phyloP scores from a whole-genome alignment of 2,888 invertebrate species.

The Platerodrilus igneus region DNA sequence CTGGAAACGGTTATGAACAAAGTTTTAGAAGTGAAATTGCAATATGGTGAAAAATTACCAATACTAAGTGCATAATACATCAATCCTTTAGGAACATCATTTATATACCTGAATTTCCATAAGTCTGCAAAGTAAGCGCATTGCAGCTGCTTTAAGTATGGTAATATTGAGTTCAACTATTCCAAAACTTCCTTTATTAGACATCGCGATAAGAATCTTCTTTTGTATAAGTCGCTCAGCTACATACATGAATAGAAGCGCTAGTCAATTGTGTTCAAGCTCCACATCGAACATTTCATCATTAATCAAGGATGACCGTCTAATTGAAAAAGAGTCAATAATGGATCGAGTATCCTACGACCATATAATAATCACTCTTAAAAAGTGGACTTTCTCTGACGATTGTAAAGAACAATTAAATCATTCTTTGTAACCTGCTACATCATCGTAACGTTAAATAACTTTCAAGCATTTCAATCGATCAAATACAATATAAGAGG shows the following conservation, averaged over 20 bases:
- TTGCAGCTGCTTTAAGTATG: conserved; percentile 24
- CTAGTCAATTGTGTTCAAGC: background rate
- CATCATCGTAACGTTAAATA: conserved; percentile 4
- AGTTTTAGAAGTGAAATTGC: conserved; percentile 9
- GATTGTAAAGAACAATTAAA: conserved; percentile 2
- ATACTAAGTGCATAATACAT: conserved; percentile 9
- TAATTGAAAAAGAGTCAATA: no score
- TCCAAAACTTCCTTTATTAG: conserved; percentile 25
- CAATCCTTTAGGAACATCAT: conserved; percentile 9
- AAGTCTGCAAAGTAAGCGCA: conserved; percentile 18
- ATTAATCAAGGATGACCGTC: no score
- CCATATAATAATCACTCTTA: no score
- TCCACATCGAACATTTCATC: background rate
- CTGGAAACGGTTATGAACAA: conserved; percentile 8
- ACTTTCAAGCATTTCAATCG: conserved; percentile 15
- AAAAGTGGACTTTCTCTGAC: no score
- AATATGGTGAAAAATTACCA: conserved; percentile 11
- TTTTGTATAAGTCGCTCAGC: background rate
- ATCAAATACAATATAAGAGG: conserved; percentile 19
- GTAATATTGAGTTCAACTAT: conserved; percentile 26
- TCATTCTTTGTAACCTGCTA: conserved; percentile 5
- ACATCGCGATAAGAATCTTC: conserved; percentile 27
- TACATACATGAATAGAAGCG: background rate
- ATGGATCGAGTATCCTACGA: no score
- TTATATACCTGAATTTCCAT: conserved; percentile 14